Evolutionary conservation across 2,113 vertebrate species (phyloP).

Genomic region (Uria aalge): DNA sequence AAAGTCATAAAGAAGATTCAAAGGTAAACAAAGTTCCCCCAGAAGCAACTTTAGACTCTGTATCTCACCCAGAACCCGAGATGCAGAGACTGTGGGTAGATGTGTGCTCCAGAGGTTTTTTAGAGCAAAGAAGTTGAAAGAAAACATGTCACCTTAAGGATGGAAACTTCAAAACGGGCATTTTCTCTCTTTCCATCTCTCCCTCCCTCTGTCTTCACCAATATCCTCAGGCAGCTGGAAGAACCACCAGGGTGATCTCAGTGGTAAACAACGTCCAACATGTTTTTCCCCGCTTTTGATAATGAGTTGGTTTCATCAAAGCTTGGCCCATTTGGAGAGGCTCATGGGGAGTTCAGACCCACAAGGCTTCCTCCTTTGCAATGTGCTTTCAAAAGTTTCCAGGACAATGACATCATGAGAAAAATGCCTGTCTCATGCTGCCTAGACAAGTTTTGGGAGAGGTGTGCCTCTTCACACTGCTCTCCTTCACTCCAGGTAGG

Average conservation of each 20-base stretch:
- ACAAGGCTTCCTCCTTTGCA: slow-evolving; percentile 62
- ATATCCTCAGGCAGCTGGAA: slow-evolving; percentile 67
- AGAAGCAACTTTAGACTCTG: not conserved
- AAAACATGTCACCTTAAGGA: slow-evolving; percentile 57
- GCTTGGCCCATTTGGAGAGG: slow-evolving; percentile 53
- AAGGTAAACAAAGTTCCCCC: not conserved
- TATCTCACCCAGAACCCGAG: not conserved
- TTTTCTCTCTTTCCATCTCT: slow-evolving; percentile 31
- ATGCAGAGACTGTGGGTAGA: not conserved
- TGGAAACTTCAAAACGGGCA: slow-evolving; percentile 47
- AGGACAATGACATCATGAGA: slow-evolving; percentile 63
- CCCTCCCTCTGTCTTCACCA: slow-evolving; percentile 43
- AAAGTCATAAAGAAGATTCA: not conserved
- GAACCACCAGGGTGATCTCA: slow-evolving; percentile 61
- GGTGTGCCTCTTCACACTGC: not conserved
- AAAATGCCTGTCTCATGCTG: slow-evolving; percentile 49
- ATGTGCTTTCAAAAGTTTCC: slow-evolving; percentile 65
- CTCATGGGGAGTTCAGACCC: slow-evolving; percentile 60
- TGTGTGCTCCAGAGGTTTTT: not conserved
- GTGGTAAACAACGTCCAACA: slow-evolving; percentile 63
- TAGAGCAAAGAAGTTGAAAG: slow-evolving; percentile 11
- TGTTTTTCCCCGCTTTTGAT: slow-evolving; percentile 61
- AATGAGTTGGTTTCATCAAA: slow-evolving; percentile 69
- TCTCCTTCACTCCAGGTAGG: not conserved
- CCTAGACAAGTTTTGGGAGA: slow-evolving; percentile 20